Base-by-base conservation (phyloP, 2,888 invertebrate genomes). In the Eurois occulta region DNA sequence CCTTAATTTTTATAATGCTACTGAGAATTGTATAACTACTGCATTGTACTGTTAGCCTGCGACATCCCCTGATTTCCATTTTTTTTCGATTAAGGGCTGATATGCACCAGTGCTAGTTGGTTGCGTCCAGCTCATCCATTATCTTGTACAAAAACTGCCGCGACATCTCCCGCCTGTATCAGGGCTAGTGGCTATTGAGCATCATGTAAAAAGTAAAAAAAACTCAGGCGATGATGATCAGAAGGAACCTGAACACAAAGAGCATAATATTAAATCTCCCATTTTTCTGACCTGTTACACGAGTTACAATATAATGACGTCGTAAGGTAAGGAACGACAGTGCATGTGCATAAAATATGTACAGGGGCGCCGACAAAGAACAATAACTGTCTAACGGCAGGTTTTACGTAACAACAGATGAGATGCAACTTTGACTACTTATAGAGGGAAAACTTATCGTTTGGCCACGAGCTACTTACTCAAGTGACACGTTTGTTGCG, bases 291-390 rank as follows among this genome's bases (percentile, higher is more conserved):
- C 66, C 64, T 43, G 67, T n/a, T 65, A 71, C 67, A 81, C 75
- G 72, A 35, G 75, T 75, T 67, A 73, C 73, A 76, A 71, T 74
- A 78, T 79, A 79, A 85, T 78, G 78, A 83, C 75, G 73, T 73
- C 87, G 81, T 84, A 84, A 74, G 72, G 46, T 46, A 41, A 60
- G 75, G 80, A 81, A 88, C 81, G 81, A 79, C 83, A 75, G 68
- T 88, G 88, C 87, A 86, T 77, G 72, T 75, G 74, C 84, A 88
- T 89, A 83, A 87, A 85, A 83, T 80, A 87, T 86, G 86, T 77
- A 76, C 90, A 86, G 84, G 86, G 86, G 86, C 76, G 75, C 72
- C 46, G 35, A 64, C 75, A 76, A 75, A 80, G 78, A 85, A 86
- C 89, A 87, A 85, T 85, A 78, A 84, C 79, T 81, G 77, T 79